Evolutionary conservation across 2,113 vertebrate species (phyloP), one percentile per base, ranked within the genome.

Genomic region (Cynocephalus volans): DNA sequence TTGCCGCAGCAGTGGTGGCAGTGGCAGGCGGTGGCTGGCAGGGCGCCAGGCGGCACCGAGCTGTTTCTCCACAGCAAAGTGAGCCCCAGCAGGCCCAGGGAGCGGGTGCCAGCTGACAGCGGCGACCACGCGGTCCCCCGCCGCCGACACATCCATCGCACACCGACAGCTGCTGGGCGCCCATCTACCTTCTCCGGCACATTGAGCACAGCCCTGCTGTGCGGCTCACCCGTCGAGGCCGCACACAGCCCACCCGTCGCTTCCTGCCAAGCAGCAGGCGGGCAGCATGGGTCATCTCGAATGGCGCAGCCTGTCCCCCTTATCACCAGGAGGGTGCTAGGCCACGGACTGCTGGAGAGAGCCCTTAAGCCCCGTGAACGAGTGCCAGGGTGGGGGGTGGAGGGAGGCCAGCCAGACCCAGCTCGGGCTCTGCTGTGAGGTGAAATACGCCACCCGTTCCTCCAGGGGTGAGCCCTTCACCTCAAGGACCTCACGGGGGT

Each of bases 171-270:
- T 99, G 99, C 99, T 98, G 98, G 98, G 98, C 95, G 98, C 98
- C 99, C 99, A 99, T 99, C 99, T 99, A 99, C 99, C 99, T 99
- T 99, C 99, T 99, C 99, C 99, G 99, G 99, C 99, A 99, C 99
- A 99, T 99, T 99, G 99, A 99, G 98, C 99, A 98, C 98, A 97
- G 99, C 98, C 99, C 98, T 98, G 99, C 99, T 98, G 99, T 99
- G 99, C 98, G 95, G 98, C 97, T 98, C 98, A 98, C 41, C 41
- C 41, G 41, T 41, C 98, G 98, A 99, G 98, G 98, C 98, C 98
- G 98, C 98, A 41, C 98, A 97, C 98, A 98, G 98, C 98, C 98
- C 98, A 98, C 98, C 98, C 98, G 97, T 98, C 96, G 97, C 88
- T 5, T 10, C 77, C 87, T 48, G 3, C 93, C 31, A 2, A 50